Evolutionary conservation across 1,140 invertebrate genomes (phyloP).

Genomic region (Artemia franciscana): DNA sequence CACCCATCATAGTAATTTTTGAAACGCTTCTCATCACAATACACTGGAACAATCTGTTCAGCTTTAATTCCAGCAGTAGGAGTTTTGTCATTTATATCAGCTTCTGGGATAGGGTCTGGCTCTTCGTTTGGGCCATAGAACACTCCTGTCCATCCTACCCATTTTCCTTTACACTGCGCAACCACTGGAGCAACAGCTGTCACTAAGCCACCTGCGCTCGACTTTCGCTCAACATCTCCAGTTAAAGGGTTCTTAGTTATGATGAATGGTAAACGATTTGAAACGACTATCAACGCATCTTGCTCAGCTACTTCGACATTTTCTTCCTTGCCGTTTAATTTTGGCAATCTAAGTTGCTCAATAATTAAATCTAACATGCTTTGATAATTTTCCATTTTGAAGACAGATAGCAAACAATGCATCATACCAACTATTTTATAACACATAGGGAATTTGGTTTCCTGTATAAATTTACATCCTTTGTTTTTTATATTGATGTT

Average conservation of each 20-base stretch:
- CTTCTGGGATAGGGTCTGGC: constrained; percentile 47
- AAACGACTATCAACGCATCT: constrained; percentile 48
- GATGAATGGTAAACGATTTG: constrained; percentile 66
- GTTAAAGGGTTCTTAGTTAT: constrained; percentile 42
- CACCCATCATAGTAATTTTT: constrained; percentile 75
- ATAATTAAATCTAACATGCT: too few species aligned
- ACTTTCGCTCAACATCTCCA: constrained; percentile 44
- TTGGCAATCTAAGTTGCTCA: too few species aligned
- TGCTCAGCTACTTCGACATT: constrained; percentile 3
- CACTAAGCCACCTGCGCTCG: constrained; percentile 59
- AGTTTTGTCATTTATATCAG: constrained; percentile 52
- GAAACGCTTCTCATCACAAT: constrained; percentile 42
- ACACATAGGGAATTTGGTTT: too few species aligned
- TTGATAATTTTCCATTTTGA: too few species aligned
- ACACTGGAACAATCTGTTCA: constrained; percentile 55
- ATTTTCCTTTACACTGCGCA: constrained; percentile 51
- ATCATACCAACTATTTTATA: too few species aligned
- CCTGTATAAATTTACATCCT: too few species aligned
- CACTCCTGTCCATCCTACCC: constrained; percentile 74
- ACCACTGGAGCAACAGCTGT: constrained; percentile 73
- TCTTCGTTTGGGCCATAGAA: constrained; percentile 31
- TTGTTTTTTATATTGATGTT: too few species aligned
- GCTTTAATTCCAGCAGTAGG: constrained; percentile 59
- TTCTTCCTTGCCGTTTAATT: background rate
- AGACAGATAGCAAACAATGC: too few species aligned